Conservation (phyloP, 2,888 invertebrate species). For the Kuschelorhynchus macadamiae region DNA sequence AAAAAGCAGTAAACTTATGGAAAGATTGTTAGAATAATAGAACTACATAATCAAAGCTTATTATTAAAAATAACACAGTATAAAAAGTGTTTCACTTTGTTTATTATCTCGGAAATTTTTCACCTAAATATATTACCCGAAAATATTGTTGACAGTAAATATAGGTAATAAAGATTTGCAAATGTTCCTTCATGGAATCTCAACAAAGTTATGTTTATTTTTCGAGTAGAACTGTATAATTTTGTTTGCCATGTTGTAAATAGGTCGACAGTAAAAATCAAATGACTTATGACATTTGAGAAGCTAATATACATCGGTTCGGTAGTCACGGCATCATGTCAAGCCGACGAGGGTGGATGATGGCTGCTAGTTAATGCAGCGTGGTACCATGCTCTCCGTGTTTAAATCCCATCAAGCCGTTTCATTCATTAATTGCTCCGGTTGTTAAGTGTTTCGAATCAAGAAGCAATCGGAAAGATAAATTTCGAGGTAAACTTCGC, state of each 20-base stretch:
- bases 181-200: too few relatives aligned
- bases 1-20: too few relatives aligned
- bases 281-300: constrained; percentile 41
- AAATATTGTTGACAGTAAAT: too few relatives aligned
- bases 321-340: constrained; percentile 36
- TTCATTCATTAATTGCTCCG: constrained; percentile 56
- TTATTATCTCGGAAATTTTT: too few relatives aligned
- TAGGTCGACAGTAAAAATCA: constrained; percentile 27
- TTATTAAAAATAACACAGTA: too few relatives aligned
- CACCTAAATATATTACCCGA: too few relatives aligned
- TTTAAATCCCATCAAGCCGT: constrained; percentile 51
- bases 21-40: too few relatives aligned
- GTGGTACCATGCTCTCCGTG: constrained; percentile 60
- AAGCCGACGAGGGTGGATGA: constrained; percentile 19
- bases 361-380: constrained; percentile 26
- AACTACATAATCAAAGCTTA: too few relatives aligned
- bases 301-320: constrained; percentile 36
- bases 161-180: too few relatives aligned
- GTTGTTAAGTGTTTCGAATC: constrained; percentile 33
- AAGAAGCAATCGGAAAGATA: constrained; percentile 12
- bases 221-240: too few relatives aligned
- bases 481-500: constrained; percentile 12
- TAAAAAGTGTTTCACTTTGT: too few relatives aligned
- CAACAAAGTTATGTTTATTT: too few relatives aligned
- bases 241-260: not conserved